Base-by-base conservation (phyloP, 2,888 invertebrate species). In the Aspidiotus rigidus region DNA sequence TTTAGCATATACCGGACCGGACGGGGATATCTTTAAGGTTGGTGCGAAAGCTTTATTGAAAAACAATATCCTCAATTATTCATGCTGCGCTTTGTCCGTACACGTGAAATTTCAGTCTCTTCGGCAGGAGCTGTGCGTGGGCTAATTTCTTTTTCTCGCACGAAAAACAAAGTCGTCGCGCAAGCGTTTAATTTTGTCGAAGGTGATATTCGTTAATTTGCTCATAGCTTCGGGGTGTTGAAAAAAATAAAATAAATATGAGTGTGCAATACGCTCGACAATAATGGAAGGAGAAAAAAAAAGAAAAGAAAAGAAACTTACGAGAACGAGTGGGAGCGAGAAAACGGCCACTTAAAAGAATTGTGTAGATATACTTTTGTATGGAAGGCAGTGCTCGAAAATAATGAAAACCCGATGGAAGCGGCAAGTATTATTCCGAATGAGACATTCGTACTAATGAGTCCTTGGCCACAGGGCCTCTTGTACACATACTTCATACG, bases 381-480 rank as follows among this genome's bases (percentile, higher is more conserved):
- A 59, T 59, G 39, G 16, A 28, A 11, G 16, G 13, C 28, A 28
- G 10, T 39, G 59, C 17, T 56, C 16, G 56, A 59, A 66, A 57
- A 66, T 42, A 53, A 62, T 13, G 56, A 40, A 39, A 17, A 67
- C 59, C 53, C 59, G 59, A 67, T 67, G 67, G 49, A 67, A 67
- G 42, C 55, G 44, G 56, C 55, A 39, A 17, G 28, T 56, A 17
- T 56, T 28, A 57, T 66, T 67, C 40, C 53, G 67, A 67, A 67
- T 67, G 67, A 67, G 67, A 67, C 59, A 44, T 67, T 67, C 59
- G 57, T 67, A 67, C 67, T 67, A 67, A 67, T 67, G 67, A 67
- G 67, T 60, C 59, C 57, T 67, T 67, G 67, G 67, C 67, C 67
- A 67, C 67, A 67, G 67, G 67, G 67, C 67, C 59, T 67, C 67